A percentile compares a stretch with the other conserved stretches of the same genome.
Conservation (phyloP, 2,797 vertebrate genomes). For the Acropternis orthonyx region DNA sequence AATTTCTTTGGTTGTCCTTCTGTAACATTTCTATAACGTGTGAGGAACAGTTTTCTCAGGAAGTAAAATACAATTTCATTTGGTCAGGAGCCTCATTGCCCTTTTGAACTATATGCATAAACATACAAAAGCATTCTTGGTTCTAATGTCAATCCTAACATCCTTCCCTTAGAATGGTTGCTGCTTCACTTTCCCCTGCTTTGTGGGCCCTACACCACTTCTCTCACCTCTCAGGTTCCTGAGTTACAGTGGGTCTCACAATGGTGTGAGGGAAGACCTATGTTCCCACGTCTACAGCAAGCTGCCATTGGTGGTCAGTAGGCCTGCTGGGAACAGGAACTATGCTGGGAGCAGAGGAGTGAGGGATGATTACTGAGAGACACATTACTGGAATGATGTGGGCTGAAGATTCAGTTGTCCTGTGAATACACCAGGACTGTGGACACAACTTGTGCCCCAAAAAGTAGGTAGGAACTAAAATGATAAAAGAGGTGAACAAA, state of each 20-base stretch:
- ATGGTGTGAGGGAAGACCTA: neutral
- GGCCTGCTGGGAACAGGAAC: neutral
- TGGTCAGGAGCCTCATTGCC: neutral
- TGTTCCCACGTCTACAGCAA: neutral
- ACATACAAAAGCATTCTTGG: neutral
- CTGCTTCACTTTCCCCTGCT: neutral
- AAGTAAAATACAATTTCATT: neutral
- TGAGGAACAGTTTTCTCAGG: neutral
- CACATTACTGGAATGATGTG: fast-evolving
- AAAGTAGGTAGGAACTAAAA: neutral
- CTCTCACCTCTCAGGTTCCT: neutral
- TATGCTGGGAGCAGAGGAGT: fast-evolving
- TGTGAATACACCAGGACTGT: neutral
- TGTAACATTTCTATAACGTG: neutral
- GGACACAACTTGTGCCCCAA: no score
- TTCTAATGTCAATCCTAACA: neutral
- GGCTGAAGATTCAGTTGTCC: neutral
- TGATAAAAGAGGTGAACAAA: neutral
- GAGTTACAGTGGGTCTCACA: neutral
- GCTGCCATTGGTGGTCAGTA: neutral
- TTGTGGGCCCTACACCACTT: neutral
- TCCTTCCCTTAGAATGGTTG: neutral
- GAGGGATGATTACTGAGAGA: neutral
- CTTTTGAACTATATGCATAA: neutral
- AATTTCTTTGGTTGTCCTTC: neutral